Evolutionary conservation across 2,797 vertebrate species (phyloP), one percentile per base, ranked within the genome.

Genomic region (Acanthiza pusilla): DNA sequence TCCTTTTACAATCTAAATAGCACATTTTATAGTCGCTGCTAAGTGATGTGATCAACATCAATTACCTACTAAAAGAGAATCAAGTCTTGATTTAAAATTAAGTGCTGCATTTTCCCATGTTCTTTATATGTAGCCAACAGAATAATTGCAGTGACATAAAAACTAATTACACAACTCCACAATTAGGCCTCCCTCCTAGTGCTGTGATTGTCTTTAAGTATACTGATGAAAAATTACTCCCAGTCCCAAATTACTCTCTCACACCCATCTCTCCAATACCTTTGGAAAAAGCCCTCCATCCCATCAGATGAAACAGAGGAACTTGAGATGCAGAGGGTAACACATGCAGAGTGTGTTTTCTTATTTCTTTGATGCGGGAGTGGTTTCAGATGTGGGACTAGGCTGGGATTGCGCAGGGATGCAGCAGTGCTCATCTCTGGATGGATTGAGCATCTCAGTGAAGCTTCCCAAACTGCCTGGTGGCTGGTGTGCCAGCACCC

Each of bases 51-150:
- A 97, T 97, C 97, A 98, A 97, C 96, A 96, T 96, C 97, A 97
- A 97, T 98, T 98, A 97, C 96, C 96, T 98, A 96, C 97, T 98
- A 97, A 97, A 96, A 97, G 95, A 97, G 95, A 96, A 96, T 96
- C 94, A 97, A 97, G 96, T 96, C 62, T 22, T 97, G 96, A 97
- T 98, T 97, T 97, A 97, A 97, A 97, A 97, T 96, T 94, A 96
- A 96, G 95, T 96, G 91, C 92, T 97, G 91, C 94, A 83, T 97
- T 97, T 97, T 97, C 95, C 96, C 88, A 96, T 66, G 60, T 96
- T 96, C 95, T 97, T 97, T 97, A 94, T 97, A 96, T 97, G 95
- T 94, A 97, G 93, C 95, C 97, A 98, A 96, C 17, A 50, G 92
- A 96, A 96, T 97, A 97, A 97, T 94, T 97, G 94, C 93, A 95